These are phyloP conservation scores for Tyto alba DNA, from an alignment of 2,113 vertebrate species.

Conservation along the genomic window DNA sequence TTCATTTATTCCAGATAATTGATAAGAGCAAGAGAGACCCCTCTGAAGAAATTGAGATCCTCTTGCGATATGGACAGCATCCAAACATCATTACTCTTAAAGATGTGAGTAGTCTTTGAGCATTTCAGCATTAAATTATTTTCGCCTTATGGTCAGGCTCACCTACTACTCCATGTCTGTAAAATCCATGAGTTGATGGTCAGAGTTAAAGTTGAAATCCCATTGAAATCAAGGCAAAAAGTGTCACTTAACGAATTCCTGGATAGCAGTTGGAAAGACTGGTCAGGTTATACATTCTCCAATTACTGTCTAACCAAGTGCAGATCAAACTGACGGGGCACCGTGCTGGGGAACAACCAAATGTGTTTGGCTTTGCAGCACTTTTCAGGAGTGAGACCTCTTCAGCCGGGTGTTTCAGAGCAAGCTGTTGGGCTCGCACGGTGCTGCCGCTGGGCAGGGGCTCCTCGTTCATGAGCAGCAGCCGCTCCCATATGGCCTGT, in stretches of 20 bases:
- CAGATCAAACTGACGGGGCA: not conserved
- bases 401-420: not conserved
- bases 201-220: not conserved
- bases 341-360: not conserved
- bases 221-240: not conserved
- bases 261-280: not conserved
- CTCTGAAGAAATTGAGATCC: slow-evolving; percentile 94
- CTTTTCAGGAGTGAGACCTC: not conserved
- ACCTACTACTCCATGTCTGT: not conserved
- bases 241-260: not conserved
- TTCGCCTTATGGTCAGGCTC: not conserved
- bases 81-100: slow-evolving; percentile 92
- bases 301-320: not conserved
- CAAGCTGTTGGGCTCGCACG: not conserved
- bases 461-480: not conserved
- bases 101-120: slow-evolving; percentile 79
- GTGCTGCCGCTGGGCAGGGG: not conserved
- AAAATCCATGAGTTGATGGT: not conserved
- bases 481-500: not conserved
- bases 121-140: not conserved
- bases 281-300: not conserved
- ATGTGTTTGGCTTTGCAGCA: not conserved
- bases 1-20: slow-evolving; percentile 80
- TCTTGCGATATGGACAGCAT: slow-evolving; percentile 92
- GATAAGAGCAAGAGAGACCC: slow-evolving; percentile 89